Conservation (phyloP, 2,888 invertebrate genomes). For the Oligia fasciuncula region DNA sequence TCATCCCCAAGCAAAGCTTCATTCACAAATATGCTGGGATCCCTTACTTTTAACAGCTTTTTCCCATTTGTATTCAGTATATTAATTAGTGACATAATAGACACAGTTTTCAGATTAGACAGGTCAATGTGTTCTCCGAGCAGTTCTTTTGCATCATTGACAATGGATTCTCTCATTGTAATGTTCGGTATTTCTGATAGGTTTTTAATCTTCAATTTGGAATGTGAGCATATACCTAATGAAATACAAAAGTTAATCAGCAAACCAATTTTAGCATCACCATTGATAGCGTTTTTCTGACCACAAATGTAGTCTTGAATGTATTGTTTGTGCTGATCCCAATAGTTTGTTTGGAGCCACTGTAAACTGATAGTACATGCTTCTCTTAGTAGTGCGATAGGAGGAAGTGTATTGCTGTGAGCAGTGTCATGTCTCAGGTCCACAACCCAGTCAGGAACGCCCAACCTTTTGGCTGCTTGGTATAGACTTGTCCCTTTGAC, state of each 20-base stretch:
- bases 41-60: constrained; percentile 74
- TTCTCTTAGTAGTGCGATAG: constrained; percentile 90
- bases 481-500: constrained; percentile 88
- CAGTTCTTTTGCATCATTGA: constrained; percentile 81
- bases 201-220: constrained; percentile 80
- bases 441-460: constrained; percentile 95
- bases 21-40: constrained; percentile 70
- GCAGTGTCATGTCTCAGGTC: constrained; percentile 94
- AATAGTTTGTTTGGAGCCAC: constrained; percentile 93
- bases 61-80: constrained; percentile 74
- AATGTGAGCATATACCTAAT: constrained; percentile 82
- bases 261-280: constrained; percentile 76
- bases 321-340: constrained; percentile 89
- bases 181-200: constrained; percentile 80
- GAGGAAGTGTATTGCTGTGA: constrained; percentile 92
- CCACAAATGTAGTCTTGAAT: constrained; percentile 85
- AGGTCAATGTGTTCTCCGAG: constrained; percentile 77
- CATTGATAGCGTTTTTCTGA: constrained; percentile 68
- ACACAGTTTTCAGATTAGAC: constrained; percentile 78
- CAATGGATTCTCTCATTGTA: constrained; percentile 79
- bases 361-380: constrained; percentile 91
- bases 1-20: constrained; percentile 79
- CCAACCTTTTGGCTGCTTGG: constrained; percentile 91
- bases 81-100: constrained; percentile 76
- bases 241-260: constrained; percentile 82